Evolutionary conservation across 53 echinoderm and acorn worm genomes (phyloP).

Genomic region (Henricia sp.): DNA sequence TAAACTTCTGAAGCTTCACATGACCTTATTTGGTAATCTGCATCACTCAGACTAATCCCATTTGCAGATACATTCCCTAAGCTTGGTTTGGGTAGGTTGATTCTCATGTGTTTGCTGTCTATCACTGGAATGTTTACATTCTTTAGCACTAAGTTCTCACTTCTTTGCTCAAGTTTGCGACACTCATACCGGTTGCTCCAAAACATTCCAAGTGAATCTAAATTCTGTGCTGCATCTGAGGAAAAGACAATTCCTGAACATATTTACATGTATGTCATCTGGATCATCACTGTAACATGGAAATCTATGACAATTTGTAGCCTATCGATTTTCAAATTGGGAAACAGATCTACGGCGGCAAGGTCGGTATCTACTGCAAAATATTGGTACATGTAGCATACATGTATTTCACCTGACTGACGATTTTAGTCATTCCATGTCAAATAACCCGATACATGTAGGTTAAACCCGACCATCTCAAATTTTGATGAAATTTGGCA

Average conservation of each 20-base stretch:
- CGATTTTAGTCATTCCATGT: too few species aligned
- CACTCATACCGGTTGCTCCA: conserved; percentile 41
- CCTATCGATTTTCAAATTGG: too few species aligned
- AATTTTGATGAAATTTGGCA: too few species aligned
- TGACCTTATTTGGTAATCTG: conserved; percentile 5
- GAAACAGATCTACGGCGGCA: too few species aligned
- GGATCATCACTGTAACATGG: too few species aligned
- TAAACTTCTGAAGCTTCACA: conserved; percentile 60
- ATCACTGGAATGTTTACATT: conserved; percentile 48
- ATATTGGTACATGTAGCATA: too few species aligned
- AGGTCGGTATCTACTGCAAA: too few species aligned
- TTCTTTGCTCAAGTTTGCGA: conserved; percentile 8
- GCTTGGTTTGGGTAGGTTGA: background rate
- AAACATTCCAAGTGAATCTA: conserved; percentile 12
- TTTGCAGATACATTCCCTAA: background rate
- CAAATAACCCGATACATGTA: too few species aligned
- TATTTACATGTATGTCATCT: too few species aligned
- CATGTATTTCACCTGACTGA: too few species aligned
- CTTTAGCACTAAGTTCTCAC: background rate
- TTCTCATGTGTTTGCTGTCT: conserved; percentile 23
- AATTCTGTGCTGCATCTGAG: conserved; percentile 11
- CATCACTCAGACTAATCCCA: conserved; percentile 31
- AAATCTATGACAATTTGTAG: too few species aligned
- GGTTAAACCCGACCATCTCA: too few species aligned
- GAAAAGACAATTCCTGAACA: background rate